These are phyloP conservation scores for Acanthurus tractus DNA, from an alignment of 2,797 vertebrate genomes.

Conservation along the genomic window DNA sequence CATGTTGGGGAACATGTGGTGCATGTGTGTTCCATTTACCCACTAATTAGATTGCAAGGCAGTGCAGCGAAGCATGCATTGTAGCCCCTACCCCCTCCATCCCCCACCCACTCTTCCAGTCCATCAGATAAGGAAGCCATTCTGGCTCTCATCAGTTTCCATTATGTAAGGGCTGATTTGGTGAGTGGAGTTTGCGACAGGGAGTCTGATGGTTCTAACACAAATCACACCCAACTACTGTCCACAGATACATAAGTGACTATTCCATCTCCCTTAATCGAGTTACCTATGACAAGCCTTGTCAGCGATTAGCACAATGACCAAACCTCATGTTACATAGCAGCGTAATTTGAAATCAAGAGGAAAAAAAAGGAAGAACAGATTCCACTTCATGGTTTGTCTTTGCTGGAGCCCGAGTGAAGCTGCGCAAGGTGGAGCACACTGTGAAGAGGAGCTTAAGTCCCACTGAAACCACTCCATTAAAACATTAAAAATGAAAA, in stretches of 20 bases:
- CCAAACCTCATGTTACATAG: constrained; percentile 31
- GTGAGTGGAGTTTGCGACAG: constrained; percentile 60
- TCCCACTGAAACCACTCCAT: constrained; percentile 62
- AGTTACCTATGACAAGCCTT: constrained; percentile 54
- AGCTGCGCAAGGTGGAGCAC: constrained; percentile 23
- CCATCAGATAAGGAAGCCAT: constrained; percentile 87
- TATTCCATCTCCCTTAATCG: constrained; percentile 34
- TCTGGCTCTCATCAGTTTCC: constrained; percentile 85
- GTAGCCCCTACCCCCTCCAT: constrained; percentile 41
- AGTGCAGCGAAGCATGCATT: constrained; percentile 81
- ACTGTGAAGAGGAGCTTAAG: constrained; percentile 54
- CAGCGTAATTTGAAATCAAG: constrained; percentile 34
- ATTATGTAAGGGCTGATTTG: constrained; percentile 80
- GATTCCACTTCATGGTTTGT: constrained; percentile 26
- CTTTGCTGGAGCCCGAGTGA: constrained; percentile 19
- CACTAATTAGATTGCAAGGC: constrained; percentile 86
- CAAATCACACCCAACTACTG: constrained; percentile 64
- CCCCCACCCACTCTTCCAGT: constrained; percentile 71
- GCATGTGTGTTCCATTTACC: constrained; percentile 87
- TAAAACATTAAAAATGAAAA: constrained; percentile 71
- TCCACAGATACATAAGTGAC: constrained; percentile 48
- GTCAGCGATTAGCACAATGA: constrained; percentile 54
- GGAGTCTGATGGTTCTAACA: constrained; percentile 52
- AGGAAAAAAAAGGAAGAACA: constrained; percentile 2
- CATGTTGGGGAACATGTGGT: constrained; percentile 81